phyloP scores from a whole-genome alignment of 2,113 vertebrate species.

The Colaptes auratus region DNA sequence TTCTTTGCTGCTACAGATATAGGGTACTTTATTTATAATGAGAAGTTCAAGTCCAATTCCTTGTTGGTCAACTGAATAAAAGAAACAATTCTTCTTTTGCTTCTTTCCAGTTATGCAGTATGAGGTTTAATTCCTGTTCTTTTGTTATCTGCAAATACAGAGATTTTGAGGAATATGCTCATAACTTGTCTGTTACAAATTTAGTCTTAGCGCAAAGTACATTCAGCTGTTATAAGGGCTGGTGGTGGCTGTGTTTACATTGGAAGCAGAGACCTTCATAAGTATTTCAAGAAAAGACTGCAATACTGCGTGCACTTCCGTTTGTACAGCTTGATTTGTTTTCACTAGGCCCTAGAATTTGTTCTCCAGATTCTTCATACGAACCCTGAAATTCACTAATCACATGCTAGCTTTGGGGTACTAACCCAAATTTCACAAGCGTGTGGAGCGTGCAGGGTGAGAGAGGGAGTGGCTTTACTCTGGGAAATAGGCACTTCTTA shows the following conservation, averaged over 20 bases:
- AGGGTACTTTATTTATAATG: not conserved
- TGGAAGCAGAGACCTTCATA: not conserved
- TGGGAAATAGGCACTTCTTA: not conserved
- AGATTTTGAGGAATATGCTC: not conserved
- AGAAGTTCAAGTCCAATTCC: not conserved
- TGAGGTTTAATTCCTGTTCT: not conserved
- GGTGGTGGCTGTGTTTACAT: not conserved
- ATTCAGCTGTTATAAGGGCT: not conserved
- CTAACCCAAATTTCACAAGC: not conserved
- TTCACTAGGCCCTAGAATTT: not conserved
- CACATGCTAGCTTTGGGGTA: not conserved
- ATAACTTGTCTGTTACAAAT: not conserved
- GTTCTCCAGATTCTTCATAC: not conserved
- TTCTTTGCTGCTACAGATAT: not conserved
- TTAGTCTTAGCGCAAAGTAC: not conserved
- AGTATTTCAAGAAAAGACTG: not conserved
- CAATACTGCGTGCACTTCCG: not conserved
- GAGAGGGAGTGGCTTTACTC: not conserved
- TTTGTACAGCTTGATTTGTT: not conserved
- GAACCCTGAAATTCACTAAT: conserved; percentile 15
- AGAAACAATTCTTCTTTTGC: not conserved
- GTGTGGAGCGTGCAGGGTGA: not conserved
- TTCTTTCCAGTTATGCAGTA: not conserved
- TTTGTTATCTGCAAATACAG: not conserved
- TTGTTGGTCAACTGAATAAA: not conserved